A percentile compares a stretch with the other conserved stretches of the same genome.
Conservation (phyloP, 2,888 invertebrate species). For the Chymomyza procnemis region DNA sequence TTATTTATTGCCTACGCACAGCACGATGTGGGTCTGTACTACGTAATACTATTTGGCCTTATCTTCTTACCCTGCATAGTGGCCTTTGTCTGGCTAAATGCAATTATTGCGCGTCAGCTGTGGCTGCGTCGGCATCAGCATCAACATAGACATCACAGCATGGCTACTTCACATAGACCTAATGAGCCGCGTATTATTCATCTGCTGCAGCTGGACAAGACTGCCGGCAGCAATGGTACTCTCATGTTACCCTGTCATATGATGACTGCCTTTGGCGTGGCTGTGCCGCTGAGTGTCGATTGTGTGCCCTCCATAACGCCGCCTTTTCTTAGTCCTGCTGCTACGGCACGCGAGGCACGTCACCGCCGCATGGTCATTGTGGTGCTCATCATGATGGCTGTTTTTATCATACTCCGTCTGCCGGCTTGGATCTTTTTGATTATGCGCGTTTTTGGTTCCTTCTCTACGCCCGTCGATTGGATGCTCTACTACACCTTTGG, state of each 20-base stretch:
- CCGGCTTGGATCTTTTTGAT: slow-evolving; percentile 81
- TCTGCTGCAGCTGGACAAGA: not conserved
- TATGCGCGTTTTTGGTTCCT: slow-evolving; percentile 77
- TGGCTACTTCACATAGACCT: not conserved
- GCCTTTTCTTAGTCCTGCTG: slow-evolving; percentile 33
- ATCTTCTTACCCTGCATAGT: slow-evolving; percentile 79
- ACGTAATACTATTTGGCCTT: slow-evolving; percentile 73
- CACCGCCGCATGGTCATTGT: slow-evolving; percentile 81
- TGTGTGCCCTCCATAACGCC: not conserved
- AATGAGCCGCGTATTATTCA: not conserved
- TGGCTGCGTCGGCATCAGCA: slow-evolving; percentile 78
- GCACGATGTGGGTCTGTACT: slow-evolving; percentile 66
- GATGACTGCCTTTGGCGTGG: slow-evolving; percentile 53
- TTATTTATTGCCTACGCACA: slow-evolving; percentile 28
- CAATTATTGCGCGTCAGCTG: slow-evolving; percentile 79
- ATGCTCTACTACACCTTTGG: slow-evolving; percentile 80
- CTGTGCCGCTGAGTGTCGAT: slow-evolving; percentile 25
- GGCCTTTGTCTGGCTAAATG: slow-evolving; percentile 80
- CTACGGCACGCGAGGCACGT: slow-evolving; percentile 72
- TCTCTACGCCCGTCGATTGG: slow-evolving; percentile 76
- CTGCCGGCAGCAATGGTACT: not conserved
- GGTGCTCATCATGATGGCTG: slow-evolving; percentile 80
- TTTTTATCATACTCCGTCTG: slow-evolving; percentile 80
- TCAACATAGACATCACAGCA: slow-evolving; percentile 24
- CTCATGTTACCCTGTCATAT: slow-evolving; percentile 37